Evolutionary conservation across 2,113 vertebrate genomes (phyloP), one percentile per base, ranked within the genome.

Genomic region (Ictalurus punctatus): DNA sequence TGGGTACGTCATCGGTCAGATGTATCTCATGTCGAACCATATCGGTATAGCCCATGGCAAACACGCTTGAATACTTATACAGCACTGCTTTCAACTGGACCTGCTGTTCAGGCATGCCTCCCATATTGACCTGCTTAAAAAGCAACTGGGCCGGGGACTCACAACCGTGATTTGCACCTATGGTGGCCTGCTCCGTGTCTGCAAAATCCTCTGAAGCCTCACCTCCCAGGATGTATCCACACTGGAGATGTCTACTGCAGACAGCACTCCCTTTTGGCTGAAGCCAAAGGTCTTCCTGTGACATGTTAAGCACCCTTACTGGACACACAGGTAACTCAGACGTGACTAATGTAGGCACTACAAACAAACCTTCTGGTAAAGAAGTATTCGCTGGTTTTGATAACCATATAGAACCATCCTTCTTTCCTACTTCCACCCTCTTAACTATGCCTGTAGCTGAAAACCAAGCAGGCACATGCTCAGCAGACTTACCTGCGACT

Each of bases 31-130:
- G 59, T 23, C 23, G 19, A 61, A 23, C 19, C 5, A 6, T 61
- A 23, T 61, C 21, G 0, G 19, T 61, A 21, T 61, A 61, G 1
- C 59, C 59, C 59, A 84, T 5, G 6, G 67, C 67, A 74, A 84
- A 84, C 12, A 88, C 37, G 30, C 37, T 30, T 1, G 63, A 84
- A 65, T 84, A 88, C 37, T 84, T 65, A 4, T 14, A 19, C 27
- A 88, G n/a, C 61, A 83, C 1, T 4, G 52, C 30, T 40, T 30
- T 54, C 6, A 83, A 59, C 63, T 56, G 9, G 14, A 9, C 73
- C 48, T 80, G 40, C 19, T 89, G 40, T 17, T 89, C 59, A 25
- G 73, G 12, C 5, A 59, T 54, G 21, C 83, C 83, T 13, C 83
- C 30, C 3, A 89, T 34, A 19, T 37, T 7, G 4, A 86, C 13